Base-by-base conservation (phyloP, 1,140 invertebrate species). In the Rhopalosiphum maidis region DNA sequence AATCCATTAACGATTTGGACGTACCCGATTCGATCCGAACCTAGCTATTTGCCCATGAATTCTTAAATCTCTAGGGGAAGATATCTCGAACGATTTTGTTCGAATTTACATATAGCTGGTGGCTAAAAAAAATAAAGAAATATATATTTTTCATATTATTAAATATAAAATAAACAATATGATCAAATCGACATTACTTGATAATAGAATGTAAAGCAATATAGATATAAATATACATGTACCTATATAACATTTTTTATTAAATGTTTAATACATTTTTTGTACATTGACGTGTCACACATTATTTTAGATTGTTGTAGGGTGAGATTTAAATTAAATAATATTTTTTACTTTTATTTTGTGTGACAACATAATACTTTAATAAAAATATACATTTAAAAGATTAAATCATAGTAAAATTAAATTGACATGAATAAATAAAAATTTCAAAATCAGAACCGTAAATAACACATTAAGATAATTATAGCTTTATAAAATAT, bases 1-100 rank as follows among this genome's bases (percentile, higher is more conserved):
- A 93, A 93, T 93, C 91, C 91, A 93, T 93, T 93, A 93, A 93
- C 91, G 43, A 91, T 83, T 91, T 91, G 60, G 68, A 91, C 46
- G 90, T 83, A 92, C 46, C 91, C 91, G 46, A 77, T 88, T 25
- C 85, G 85, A 46, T 46, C 60, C 60, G 41, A n/a, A 91, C 43
- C 68, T 37, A 91, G 43, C 23, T 55, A 93, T 86, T 86, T 86
- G 48, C 48, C 82, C 91, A 85, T 41, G 48, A 54, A 93, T 93
- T 93, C 91, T 43, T 83, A 85, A 93, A 55, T 86, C 91, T 82
- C 77, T 43, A 23, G 82, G 43, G 91, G 82, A 93, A 46, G 46
- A 92, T 83, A 83, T 51, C 25, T 93, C 23, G 77, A 85, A 86
- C 37, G 91, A 83, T 93, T 93, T 93, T 93, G 86, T 86, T 86